Conservation (phyloP, 2,113 vertebrate species). For the Pachypanchax playfairii region DNA sequence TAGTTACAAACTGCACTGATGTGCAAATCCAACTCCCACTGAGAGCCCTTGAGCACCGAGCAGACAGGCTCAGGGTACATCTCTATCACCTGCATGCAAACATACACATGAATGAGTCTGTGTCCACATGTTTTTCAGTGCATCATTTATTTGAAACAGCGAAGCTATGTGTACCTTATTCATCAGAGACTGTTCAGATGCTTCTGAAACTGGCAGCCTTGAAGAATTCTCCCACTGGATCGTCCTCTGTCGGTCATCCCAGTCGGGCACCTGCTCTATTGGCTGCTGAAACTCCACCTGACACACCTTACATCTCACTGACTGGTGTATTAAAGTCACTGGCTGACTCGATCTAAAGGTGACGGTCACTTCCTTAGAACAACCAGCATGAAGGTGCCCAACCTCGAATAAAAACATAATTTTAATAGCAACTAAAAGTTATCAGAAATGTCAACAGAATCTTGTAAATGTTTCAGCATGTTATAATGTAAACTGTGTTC, state of each 20-base stretch:
- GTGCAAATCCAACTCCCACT: slow-evolving; percentile 77
- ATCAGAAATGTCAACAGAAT: too few species aligned
- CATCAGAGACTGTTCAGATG: slow-evolving; percentile 57
- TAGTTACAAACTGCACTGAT: slow-evolving; percentile 83
- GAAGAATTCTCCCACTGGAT: slow-evolving; percentile 78
- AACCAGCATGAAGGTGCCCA: slow-evolving; percentile 89
- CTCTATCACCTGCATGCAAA: slow-evolving; percentile 77
- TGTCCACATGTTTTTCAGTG: background rate
- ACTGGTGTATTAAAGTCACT: slow-evolving; percentile 65
- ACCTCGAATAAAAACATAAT: slow-evolving; percentile 57
- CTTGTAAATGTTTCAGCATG: too few species aligned
- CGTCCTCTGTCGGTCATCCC: slow-evolving; percentile 82
- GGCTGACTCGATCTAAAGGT: slow-evolving; percentile 80
- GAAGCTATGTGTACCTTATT: slow-evolving; percentile 73
- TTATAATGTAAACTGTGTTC: too few species aligned
- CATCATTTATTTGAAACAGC: background rate
- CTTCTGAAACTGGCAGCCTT: background rate
- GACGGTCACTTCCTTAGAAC: slow-evolving; percentile 84
- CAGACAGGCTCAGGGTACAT: slow-evolving; percentile 81
- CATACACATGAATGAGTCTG: background rate
- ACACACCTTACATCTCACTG: slow-evolving; percentile 80
- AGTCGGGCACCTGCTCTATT: slow-evolving; percentile 83
- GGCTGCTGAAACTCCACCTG: slow-evolving; percentile 81
- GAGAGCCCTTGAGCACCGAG: slow-evolving; percentile 76
- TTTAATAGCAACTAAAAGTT: background rate